These are phyloP conservation scores for Tridacna gigas DNA, from an alignment of 2,888 invertebrate genomes.

Conservation along the genomic window DNA sequence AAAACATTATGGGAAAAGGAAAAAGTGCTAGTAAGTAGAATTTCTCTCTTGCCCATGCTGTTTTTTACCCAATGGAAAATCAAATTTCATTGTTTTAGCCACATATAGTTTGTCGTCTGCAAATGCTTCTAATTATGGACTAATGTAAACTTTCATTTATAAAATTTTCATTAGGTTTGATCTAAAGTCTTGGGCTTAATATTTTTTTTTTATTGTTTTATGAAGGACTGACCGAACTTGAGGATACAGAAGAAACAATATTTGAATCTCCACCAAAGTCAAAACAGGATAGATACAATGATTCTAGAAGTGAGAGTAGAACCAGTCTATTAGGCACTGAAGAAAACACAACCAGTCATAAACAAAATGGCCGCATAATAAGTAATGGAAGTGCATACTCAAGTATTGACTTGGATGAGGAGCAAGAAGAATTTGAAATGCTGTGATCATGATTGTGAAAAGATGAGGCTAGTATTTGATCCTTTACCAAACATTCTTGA, in stretches of 20 bases:
- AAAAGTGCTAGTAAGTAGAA: too few relatives aligned
- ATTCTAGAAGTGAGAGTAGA: conserved; percentile 23
- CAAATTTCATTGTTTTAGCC: too few relatives aligned
- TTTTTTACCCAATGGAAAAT: too few relatives aligned
- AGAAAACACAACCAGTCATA: conserved; percentile 27
- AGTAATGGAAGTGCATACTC: conserved; percentile 42
- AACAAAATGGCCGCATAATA: conserved; percentile 29
- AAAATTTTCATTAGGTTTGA: too few relatives aligned
- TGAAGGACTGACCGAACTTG: conserved; percentile 61
- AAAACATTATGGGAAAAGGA: too few relatives aligned
- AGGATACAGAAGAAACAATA: conserved; percentile 62
- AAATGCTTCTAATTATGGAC: too few relatives aligned
- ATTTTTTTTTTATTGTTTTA: not conserved
- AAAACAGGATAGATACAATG: not conserved
- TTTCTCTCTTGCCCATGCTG: too few relatives aligned
- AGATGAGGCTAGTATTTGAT: not conserved
- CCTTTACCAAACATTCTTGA: not conserved
- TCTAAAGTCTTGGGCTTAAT: too few relatives aligned
- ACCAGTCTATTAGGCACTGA: conserved; percentile 18
- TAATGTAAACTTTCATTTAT: too few relatives aligned
- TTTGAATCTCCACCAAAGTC: conserved; percentile 48
- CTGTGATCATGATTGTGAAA: not conserved
- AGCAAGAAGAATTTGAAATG: conserved; percentile 35
- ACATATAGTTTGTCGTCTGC: too few relatives aligned
- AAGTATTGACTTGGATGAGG: conserved; percentile 51